phyloP scores from a whole-genome alignment of 2,888 invertebrate genomes.

The Drosophila kambysellisi region DNA sequence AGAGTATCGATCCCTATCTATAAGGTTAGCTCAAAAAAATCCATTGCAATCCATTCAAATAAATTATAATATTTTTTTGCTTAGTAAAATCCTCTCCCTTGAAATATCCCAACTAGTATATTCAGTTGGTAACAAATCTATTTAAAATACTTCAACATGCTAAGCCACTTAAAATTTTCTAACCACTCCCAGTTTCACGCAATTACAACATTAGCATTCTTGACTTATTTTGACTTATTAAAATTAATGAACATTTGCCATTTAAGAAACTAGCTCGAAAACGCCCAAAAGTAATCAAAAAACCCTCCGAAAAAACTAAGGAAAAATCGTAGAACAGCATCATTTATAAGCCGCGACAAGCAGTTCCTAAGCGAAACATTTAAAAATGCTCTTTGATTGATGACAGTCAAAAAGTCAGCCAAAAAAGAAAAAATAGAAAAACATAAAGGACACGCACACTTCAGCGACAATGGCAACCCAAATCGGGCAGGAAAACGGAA shows the following conservation, averaged over 20 bases:
- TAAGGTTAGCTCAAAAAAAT: not conserved
- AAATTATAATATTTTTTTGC: not conserved
- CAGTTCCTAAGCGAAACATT: conserved; percentile 67
- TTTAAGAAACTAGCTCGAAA: conserved; percentile 33
- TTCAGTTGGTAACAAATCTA: not conserved
- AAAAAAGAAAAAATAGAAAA: not conserved
- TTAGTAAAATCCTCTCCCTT: not conserved
- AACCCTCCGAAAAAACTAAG: conserved; percentile 23
- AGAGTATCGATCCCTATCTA: not conserved
- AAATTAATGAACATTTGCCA: conserved; percentile 64
- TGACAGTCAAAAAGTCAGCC: conserved; percentile 72
- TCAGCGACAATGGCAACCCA: conserved; percentile 42
- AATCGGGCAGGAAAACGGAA: conserved; percentile 56
- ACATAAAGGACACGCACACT: conserved; percentile 71
- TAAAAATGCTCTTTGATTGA: conserved; percentile 73
- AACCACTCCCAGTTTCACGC: conserved; percentile 22
- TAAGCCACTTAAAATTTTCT: not conserved
- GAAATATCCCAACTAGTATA: not conserved
- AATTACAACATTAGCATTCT: conserved; percentile 51
- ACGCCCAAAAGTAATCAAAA: conserved; percentile 52
- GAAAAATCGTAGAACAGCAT: conserved; percentile 49
- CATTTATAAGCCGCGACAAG: conserved; percentile 77
- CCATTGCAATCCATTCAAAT: not conserved
- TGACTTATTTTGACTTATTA: conserved; percentile 61
- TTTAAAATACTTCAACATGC: not conserved